These are phyloP conservation scores for Agelaius tricolor DNA, from an alignment of 2,113 vertebrate species.

Conservation along the genomic window DNA sequence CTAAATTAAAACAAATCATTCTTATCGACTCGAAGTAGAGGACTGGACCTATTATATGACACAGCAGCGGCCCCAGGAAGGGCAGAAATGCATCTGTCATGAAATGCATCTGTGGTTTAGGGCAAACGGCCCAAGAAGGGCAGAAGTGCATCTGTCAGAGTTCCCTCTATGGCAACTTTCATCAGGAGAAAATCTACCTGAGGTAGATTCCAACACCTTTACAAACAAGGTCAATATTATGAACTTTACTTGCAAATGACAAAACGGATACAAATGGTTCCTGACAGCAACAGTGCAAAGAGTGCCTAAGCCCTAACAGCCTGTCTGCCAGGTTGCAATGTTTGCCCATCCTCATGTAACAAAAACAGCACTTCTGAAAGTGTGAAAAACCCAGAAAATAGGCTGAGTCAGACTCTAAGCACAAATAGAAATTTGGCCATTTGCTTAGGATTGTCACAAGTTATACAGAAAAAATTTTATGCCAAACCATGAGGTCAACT, in stretches of 20 bases:
- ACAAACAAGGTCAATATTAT: background rate
- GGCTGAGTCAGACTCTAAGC: background rate
- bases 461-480: rapidly evolving
- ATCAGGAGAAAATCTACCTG: background rate
- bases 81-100: background rate
- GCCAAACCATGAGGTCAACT: background rate
- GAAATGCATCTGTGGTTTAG: no score
- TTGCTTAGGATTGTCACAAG: background rate
- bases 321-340: background rate
- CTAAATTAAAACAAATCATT: background rate
- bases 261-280: background rate
- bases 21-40: background rate
- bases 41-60: background rate
- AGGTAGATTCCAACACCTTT: background rate
- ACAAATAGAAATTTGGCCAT: background rate
- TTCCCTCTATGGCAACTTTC: background rate
- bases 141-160: background rate
- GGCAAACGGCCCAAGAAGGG: background rate
- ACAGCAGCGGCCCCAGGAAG: background rate
- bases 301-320: background rate
- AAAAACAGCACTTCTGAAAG: background rate
- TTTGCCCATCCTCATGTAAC: background rate
- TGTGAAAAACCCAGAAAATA: background rate
- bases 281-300: background rate
- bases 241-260: background rate